Evolutionary conservation across 1,140 invertebrate species (phyloP), one percentile per base, ranked within the genome.

Genomic region (Drosophila oshimai): DNA sequence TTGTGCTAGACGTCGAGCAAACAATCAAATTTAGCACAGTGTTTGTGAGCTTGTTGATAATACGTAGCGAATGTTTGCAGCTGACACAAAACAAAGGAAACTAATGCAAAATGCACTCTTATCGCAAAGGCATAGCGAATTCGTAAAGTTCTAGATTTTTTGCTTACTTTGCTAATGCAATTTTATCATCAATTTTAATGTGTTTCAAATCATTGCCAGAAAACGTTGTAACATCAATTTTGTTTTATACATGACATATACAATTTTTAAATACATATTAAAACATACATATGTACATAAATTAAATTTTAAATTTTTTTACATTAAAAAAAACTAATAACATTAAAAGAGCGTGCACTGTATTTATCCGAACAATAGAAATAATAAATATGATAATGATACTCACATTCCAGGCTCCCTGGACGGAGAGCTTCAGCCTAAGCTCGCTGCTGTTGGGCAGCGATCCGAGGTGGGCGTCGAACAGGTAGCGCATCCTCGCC

Each of bases 361-460:
- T 22, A 3, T 5, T 22, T 34, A 13, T 9, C 17, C 10, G 10
- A 17, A 39, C 36, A 26, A 7, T 15, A 15, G 22, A 44, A 44
- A 4, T 10, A 0, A 5, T 9, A 15, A 15, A 15, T 3, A 5
- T 9, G 22, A 44, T 44, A 44, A 13, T 6, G n/a, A 6, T 39
- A 83, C 80, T 86, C 53, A 84, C 80, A 45, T 84, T 84, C 24
- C 20, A 55, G 6, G 57, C 3, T 36, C 81, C 71, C 41, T 73
- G 70, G 5, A 7, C 3, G 6, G 55, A 41, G 5, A 84, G 57
- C 36, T 68, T 60, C 0, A 33, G 5, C 6, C 75, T 55, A 6
- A 84, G 2, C 20, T 79, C 75, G 3, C 4, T 7, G 4, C n/a
- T 4, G 9, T 80, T 53, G 6, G 71, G 34, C 13, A 18, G 29